Base-by-base conservation (phyloP, 1,140 invertebrate genomes). In the Pygmarrhopalites habei region DNA sequence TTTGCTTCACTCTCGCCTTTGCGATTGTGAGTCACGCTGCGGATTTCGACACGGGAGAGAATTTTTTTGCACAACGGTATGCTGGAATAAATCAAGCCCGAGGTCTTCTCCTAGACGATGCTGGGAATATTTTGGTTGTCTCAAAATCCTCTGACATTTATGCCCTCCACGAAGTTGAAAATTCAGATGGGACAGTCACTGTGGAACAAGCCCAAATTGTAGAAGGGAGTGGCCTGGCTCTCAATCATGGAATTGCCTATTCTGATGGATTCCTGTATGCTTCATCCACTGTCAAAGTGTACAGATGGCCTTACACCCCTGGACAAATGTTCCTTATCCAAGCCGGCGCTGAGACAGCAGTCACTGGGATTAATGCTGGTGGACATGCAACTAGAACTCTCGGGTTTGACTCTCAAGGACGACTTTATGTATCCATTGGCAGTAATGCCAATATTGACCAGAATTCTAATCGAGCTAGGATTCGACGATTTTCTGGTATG, bases 291-390 rank as follows among this genome's bases (percentile, higher is more conserved):
- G 39, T 29, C 17, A 49, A 15, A 12, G 60, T 67, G 1, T 67
- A 62, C 39, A n/a, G 65, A 23, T 67, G 65, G 65, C 55, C 60
- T 0, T 67, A 67, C 47, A 29, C 1, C 17, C 15, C 60, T 5
- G 65, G 65, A 17, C 29, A 35, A 29, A 53, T 51, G 7, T 15
- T 19, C 0, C 14, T 39, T 15, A 58, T 58, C 4, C 19, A n/a
- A 29, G 52, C 19, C 2, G 2, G 1, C 0, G 4, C 26, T 1
- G 49, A 58, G 28, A 39, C 19, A 1, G 56, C 62, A 7, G 23
- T 67, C 2, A 7, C 1, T 21, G 25, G 43, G 5, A 62, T 67
- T n/a, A 43, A 53, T 1, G 23, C 41, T 2, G 52, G 32, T 2
- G 53, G 60, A 7, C 43, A 66, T 32, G 23, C 1, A 14, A 62